Evolutionary conservation across 2,888 invertebrate species (phyloP).

Genomic region (Rhogogaster chlorosoma): DNA sequence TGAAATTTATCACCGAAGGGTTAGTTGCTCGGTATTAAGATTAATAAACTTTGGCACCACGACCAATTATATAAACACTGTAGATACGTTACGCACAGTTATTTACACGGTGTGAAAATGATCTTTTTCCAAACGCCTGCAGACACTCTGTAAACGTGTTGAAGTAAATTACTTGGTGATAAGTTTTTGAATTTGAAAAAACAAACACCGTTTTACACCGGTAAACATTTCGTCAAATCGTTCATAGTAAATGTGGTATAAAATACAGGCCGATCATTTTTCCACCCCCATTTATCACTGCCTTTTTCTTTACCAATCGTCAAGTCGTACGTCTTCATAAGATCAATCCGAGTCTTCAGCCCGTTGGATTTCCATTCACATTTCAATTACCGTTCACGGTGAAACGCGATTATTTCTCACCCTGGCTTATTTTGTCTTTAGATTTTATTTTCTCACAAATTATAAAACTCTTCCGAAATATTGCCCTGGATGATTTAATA

Average conservation of each 20-base stretch:
- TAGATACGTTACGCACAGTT: neutral
- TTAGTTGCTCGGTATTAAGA: neutral
- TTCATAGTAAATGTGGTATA: neutral
- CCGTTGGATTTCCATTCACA: neutral
- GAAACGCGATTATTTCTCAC: neutral
- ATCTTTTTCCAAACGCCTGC: neutral
- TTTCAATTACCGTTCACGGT: neutral
- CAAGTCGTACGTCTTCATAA: conserved; percentile 26
- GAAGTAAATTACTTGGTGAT: neutral
- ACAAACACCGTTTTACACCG: conserved; percentile 3
- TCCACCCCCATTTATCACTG: neutral
- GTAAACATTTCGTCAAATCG: neutral
- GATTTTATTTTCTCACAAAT: neutral
- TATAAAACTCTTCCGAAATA: neutral
- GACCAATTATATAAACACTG: conserved; percentile 8
- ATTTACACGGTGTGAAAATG: conserved; percentile 23
- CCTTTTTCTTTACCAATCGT: conserved; percentile 26
- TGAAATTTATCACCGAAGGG: neutral
- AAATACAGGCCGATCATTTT: neutral
- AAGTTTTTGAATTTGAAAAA: neutral
- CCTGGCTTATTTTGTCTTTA: neutral
- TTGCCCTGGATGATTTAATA: neutral
- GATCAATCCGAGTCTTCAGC: neutral
- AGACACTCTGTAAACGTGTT: neutral
- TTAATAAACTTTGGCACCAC: conserved; percentile 11